These are phyloP conservation scores for Ariolimax columbianus DNA, from an alignment of 2,888 invertebrate genomes.

Conservation along the genomic window DNA sequence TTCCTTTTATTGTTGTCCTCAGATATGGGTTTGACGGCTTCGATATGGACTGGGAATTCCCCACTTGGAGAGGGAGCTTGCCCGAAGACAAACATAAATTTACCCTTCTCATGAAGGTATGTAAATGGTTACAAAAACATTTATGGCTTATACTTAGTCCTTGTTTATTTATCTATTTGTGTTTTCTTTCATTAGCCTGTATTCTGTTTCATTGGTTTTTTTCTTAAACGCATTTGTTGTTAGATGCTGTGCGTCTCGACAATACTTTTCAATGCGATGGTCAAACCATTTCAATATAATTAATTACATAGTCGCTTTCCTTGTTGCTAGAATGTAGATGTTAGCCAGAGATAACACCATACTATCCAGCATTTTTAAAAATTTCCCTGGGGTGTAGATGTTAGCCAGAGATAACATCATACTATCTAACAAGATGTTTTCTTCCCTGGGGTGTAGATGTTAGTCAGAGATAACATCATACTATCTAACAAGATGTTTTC, in stretches of 20 bases:
- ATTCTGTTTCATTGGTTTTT: background rate
- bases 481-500: too few species aligned
- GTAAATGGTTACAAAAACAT: background rate
- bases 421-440: too few species aligned
- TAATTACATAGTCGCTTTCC: too few species aligned
- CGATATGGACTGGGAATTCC: conserved; percentile 96
- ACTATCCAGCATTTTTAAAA: too few species aligned
- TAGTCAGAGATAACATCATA: too few species aligned
- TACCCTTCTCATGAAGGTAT: conserved; percentile 66
- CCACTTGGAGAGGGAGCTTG: conserved; percentile 78
- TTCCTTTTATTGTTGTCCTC: background rate
- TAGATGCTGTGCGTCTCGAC: background rate
- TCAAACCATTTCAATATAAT: background rate
- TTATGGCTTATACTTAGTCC: background rate
- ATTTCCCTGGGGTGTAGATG: too few species aligned
- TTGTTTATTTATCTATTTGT: background rate
- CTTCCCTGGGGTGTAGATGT: too few species aligned
- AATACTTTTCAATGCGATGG: background rate
- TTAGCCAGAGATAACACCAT: too few species aligned
- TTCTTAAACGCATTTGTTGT: background rate
- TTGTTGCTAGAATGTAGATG: too few species aligned
- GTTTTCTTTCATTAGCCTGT: background rate
- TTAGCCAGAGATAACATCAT: too few species aligned
- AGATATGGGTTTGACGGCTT: conserved; percentile 87
- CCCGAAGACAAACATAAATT: conserved; percentile 66